A percentile compares a stretch with the other conserved stretches of the same genome.
Evolutionary conservation across 2,888 invertebrate genomes (phyloP).

Genomic region (Griposia aprilina): DNA sequence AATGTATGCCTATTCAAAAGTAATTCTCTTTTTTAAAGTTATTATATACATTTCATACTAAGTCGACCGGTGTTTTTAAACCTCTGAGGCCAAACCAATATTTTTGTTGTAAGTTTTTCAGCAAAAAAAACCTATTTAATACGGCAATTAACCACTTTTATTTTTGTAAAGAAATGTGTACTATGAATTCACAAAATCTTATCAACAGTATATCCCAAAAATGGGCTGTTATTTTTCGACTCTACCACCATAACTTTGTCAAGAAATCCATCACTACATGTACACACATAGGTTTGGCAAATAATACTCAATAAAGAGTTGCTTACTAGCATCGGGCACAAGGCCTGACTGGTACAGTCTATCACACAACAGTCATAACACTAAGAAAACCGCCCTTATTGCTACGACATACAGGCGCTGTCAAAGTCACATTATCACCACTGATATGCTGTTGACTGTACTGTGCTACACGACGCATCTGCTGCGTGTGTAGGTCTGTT

Average conservation of each 20-base stretch:
- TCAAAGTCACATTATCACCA: not conserved
- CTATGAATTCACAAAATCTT: not conserved
- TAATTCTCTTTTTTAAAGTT: not conserved
- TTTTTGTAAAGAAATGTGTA: not conserved
- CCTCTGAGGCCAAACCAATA: not conserved
- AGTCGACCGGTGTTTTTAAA: not conserved
- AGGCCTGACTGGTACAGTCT: constrained; percentile 53
- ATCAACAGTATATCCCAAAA: not conserved
- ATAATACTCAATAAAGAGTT: constrained; percentile 68
- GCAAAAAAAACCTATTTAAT: no score
- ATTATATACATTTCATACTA: not conserved
- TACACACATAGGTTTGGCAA: constrained; percentile 50
- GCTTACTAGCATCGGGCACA: constrained; percentile 65
- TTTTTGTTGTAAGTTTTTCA: no score
- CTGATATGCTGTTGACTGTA: not conserved
- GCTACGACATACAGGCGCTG: not conserved
- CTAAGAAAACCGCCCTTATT: constrained; percentile 1
- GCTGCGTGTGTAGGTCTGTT: constrained; percentile 38
- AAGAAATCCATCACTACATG: constrained; percentile 18
- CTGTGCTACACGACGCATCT: constrained; percentile 53
- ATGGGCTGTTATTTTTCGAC: not conserved
- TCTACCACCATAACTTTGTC: not conserved
- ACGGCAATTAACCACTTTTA: no score
- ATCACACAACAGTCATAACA: not conserved
- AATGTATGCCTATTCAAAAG: not conserved